Base-by-base conservation (phyloP, 2,113 vertebrate genomes). In the Sterna hirundo region DNA sequence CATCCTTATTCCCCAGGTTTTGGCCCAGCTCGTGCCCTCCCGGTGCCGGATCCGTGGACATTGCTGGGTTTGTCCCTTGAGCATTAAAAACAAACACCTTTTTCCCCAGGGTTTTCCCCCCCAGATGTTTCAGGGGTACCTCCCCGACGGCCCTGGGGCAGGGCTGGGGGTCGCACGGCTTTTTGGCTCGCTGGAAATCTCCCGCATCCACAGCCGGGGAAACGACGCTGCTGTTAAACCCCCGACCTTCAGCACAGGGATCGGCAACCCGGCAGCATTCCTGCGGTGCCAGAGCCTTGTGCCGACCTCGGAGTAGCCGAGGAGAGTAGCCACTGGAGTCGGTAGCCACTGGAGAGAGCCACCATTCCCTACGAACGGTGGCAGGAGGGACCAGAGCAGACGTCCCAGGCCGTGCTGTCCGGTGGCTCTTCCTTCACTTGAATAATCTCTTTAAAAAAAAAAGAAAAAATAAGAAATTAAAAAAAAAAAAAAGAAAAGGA, bases 121-220 rank as follows among this genome's bases (percentile, higher is more conserved):
- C 47, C 15, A 64, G 3, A 17, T 0, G 9, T 65, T 60, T 19
- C 22, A 36, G 11, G 38, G 55, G 3, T 25, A 16, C 19, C 4
- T 54, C 29, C 38, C 71, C 4, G 1, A 27, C 29, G 19, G 15
- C 52, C 15, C 21, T 34, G 47, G 29, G 38, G 40, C 15, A n/a
- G 29, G 8, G 5, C 17, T 3, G 25, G 16, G 6, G 8, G 5
- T 83, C 5, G 0, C 17, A 22, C 1, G 2, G 3, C 4, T 3
- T 18, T 40, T 34, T 40, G 54, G 25, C 83, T 76, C 2, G 1
- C n/a, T 62, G 36, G 62, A 76, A 77, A 64, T 21, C 42, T 61
- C 40, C 77, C 10, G 34, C 25, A 55, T 30, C 5, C 2, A 47
- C 54, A 46, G 38, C 12, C 2, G 2, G 55, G 40, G 29, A 70